Base-by-base conservation (phyloP, 2,113 vertebrate genomes). In the Kryptolebias marmoratus region DNA sequence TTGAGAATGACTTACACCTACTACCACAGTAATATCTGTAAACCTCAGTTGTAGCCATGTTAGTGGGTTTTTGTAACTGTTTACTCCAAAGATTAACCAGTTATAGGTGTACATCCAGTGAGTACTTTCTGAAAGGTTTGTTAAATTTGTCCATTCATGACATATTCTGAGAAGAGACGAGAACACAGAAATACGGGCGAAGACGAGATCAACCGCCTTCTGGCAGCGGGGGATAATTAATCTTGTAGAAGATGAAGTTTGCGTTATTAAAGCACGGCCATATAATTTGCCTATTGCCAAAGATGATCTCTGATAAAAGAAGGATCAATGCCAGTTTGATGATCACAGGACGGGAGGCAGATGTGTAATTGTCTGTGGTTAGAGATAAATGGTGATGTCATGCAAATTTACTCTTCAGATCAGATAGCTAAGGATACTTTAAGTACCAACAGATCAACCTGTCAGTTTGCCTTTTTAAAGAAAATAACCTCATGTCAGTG, bases 351-450 rank as follows among this genome's bases (percentile, higher is more conserved):
- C 10, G 48, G 31, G 58, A 68, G 42, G 47, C 52, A 69, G 59
- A 73, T 61, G 22, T 18, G 12, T 76, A 64, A 71, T 71, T 73
- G 8, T 4, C 18, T 64, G 54, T 63, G 67, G 72, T 84, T 74
- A 11, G 28, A 56, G 48, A 76, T 32, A 45, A 77, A 64, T 75
- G 73, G 77, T 76, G 54, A 87, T 74, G 57, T 82, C 74, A 85
- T 82, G 82, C 73, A 86, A 77, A 86, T 86, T 58, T 57, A 4
- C 30, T 69, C 16, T 54, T 69, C n/a, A 64, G 54, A 76, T 77
- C 59, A 82, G 12, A 48, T 36, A 14, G 10, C 11, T 59, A 68
- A 42, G 10, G n/a, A 48, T 79, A n/a, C 8, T 45, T 47, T 36
- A 57, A 36, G 63, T 75, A 7, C 49, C 11, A 53, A 10, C 8